Evolutionary conservation across 2,888 invertebrate genomes (phyloP).

Genomic region (Zygaena filipendulae): DNA sequence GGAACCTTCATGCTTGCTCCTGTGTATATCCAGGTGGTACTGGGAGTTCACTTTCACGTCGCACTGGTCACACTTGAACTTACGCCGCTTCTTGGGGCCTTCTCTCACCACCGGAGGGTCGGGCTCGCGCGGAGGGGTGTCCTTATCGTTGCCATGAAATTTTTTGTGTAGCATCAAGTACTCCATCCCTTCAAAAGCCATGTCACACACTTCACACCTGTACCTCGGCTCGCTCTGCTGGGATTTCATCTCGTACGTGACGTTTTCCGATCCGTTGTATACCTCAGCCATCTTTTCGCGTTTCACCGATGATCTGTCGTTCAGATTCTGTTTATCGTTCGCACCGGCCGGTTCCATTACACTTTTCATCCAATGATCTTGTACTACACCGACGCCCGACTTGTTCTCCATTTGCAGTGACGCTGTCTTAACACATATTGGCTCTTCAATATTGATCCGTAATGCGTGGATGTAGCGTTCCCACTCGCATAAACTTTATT

Average conservation of each 20-base stretch:
- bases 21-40: slow-evolving; percentile 57
- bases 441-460: slow-evolving; percentile 48
- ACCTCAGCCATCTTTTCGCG: slow-evolving; percentile 58
- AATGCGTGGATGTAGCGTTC: slow-evolving; percentile 21
- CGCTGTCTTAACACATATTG: slow-evolving; percentile 38
- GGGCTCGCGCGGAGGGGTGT: slow-evolving; percentile 39
- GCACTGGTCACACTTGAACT: slow-evolving; percentile 57
- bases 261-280: slow-evolving; percentile 40
- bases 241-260: slow-evolving; percentile 43
- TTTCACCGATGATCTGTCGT: slow-evolving; percentile 42
- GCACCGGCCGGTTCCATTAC: slow-evolving; percentile 55
- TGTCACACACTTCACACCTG: slow-evolving; percentile 53
- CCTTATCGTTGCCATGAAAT: slow-evolving; percentile 56
- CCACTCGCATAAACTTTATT: slow-evolving; percentile 24
- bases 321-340: slow-evolving; percentile 42
- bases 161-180: slow-evolving; percentile 56
- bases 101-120: slow-evolving; percentile 32
- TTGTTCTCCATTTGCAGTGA: slow-evolving; percentile 53
- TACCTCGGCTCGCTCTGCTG: slow-evolving; percentile 38
- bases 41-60: slow-evolving; percentile 61
- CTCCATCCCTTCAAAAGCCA: slow-evolving; percentile 56
- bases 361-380: slow-evolving; percentile 62
- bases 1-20: slow-evolving; percentile 55
- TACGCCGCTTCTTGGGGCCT: slow-evolving; percentile 49
- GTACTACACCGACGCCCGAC: slow-evolving; percentile 42